These are phyloP conservation scores for Drosophila eugracilis DNA, from an alignment of 1,140 invertebrate species.

Conservation along the genomic window DNA sequence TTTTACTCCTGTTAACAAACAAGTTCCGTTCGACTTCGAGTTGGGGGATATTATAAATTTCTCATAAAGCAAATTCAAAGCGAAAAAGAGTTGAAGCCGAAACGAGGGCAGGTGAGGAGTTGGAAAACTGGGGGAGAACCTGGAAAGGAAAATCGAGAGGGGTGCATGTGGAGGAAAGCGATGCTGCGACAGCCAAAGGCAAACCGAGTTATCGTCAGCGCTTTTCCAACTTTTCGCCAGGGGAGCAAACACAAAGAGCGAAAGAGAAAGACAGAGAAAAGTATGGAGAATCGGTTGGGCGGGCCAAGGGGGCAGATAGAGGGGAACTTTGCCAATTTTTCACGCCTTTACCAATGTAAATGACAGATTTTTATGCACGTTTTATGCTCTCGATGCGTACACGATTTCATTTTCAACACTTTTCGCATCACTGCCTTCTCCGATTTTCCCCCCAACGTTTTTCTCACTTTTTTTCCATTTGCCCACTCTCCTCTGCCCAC, in stretches of 20 bases:
- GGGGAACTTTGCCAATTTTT: slow-evolving; percentile 39
- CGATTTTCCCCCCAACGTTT: background rate
- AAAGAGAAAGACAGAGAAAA: slow-evolving; percentile 8
- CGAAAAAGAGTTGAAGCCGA: slow-evolving; percentile 39
- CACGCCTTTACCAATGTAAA: slow-evolving; percentile 67
- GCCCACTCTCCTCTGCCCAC: background rate
- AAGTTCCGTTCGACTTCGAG: slow-evolving; percentile 30
- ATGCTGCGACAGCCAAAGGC: slow-evolving; percentile 40
- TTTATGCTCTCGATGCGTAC: slow-evolving; percentile 66
- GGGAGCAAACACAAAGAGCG: slow-evolving; percentile 27
- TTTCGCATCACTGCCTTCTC: slow-evolving; percentile 46
- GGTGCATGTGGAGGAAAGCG: background rate
- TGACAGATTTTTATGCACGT: slow-evolving; percentile 68
- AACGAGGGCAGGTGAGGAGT: slow-evolving; percentile 21
- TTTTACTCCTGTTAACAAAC: slow-evolving; percentile 6
- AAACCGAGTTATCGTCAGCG: slow-evolving; percentile 53
- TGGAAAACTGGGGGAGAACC: slow-evolving; percentile 9
- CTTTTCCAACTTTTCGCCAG: slow-evolving; percentile 53
- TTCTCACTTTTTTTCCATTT: no score
- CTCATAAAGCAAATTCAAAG: slow-evolving; percentile 40
- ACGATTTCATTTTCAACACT: slow-evolving; percentile 67
- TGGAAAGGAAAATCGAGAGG: slow-evolving; percentile 13
- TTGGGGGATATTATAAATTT: slow-evolving; percentile 36
- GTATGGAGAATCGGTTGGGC: background rate
- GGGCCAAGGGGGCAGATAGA: no score